Percentiles rank a stretch among this genome's conserved stretches.
Conservation (phyloP, 2,797 vertebrate species). For the Bovichtus diacanthus region DNA sequence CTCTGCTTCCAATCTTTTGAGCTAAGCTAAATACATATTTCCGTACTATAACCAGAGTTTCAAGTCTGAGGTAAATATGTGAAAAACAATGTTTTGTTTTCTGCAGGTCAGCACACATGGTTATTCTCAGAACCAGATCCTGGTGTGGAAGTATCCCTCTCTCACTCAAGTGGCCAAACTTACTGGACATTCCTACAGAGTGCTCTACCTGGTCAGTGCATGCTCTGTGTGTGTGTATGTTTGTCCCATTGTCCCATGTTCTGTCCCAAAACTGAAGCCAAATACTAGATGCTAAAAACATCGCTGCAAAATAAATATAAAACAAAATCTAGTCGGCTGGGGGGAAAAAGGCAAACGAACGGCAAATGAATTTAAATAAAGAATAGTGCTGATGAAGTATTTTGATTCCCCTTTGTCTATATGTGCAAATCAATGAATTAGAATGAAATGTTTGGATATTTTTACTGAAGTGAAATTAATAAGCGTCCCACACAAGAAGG, state of each 20-base stretch:
- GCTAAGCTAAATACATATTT: neutral
- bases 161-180: slow-evolving; percentile 98
- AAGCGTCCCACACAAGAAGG: neutral
- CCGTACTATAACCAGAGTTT: neutral
- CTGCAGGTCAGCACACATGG: slow-evolving; percentile 97
- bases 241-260: neutral
- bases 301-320: neutral
- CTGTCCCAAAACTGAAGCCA: neutral
- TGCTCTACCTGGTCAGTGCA: slow-evolving; percentile 94
- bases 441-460: no score
- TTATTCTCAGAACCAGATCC: slow-evolving; percentile 99
- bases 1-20: neutral
- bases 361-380: no score
- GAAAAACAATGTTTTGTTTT: neutral
- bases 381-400: neutral
- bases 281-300: neutral
- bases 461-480: no score
- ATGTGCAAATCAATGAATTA: neutral
- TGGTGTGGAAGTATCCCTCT: slow-evolving; percentile 99
- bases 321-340: neutral
- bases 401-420: neutral
- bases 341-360: neutral
- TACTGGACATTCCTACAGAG: slow-evolving; percentile 96
- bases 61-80: neutral
- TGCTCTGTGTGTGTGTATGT: neutral